phyloP scores from a whole-genome alignment of 2,888 invertebrate genomes.

The Ochropacha duplaris region DNA sequence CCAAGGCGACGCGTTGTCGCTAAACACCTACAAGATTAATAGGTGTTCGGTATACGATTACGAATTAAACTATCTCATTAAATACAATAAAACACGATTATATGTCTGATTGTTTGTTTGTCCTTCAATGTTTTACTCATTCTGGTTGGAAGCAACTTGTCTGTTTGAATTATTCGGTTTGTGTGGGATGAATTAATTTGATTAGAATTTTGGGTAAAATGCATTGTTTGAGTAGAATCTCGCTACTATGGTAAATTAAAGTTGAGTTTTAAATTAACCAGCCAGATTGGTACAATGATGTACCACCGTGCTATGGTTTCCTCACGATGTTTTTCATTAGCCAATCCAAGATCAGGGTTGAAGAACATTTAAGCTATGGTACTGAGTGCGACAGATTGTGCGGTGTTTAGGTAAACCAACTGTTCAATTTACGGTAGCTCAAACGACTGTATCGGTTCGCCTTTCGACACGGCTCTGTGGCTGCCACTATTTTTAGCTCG shows the following conservation, averaged over 20 bases:
- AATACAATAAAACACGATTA: not conserved
- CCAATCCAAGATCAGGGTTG: too few relatives aligned
- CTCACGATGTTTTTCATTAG: too few relatives aligned
- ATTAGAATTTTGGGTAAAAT: not conserved
- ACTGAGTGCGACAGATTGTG: not conserved
- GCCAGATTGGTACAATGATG: too few relatives aligned
- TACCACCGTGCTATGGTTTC: too few relatives aligned
- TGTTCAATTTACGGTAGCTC: not conserved
- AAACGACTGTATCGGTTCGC: not conserved
- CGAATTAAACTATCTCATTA: constrained; percentile 1
- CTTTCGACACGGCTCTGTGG: not conserved
- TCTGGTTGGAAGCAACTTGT: not conserved
- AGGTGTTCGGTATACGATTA: not conserved
- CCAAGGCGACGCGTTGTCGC: not conserved
- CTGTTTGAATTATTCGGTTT: not conserved
- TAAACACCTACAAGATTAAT: not conserved
- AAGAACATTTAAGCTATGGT: not conserved
- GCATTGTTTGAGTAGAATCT: too few relatives aligned
- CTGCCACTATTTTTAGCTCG: constrained; percentile 3
- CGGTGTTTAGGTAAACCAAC: not conserved
- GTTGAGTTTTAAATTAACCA: too few relatives aligned
- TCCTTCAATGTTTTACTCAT: not conserved
- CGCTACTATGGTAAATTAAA: too few relatives aligned
- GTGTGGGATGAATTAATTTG: not conserved
- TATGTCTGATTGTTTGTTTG: not conserved